These are phyloP conservation scores for Thamnophis elegans DNA, from an alignment of 2,797 vertebrate species.

Conservation along the genomic window DNA sequence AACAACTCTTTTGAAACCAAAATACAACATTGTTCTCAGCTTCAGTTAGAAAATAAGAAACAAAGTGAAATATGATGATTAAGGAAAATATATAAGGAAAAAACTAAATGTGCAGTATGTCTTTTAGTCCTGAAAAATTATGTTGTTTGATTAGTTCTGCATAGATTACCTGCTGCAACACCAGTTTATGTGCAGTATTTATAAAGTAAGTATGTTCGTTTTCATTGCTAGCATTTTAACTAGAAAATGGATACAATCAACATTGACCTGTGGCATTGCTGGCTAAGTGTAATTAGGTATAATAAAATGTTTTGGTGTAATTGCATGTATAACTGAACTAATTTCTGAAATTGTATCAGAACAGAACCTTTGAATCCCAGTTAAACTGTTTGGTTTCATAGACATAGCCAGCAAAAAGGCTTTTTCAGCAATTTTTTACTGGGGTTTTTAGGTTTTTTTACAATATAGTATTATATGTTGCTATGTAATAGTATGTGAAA, in stretches of 20 bases:
- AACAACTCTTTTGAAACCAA: neutral
- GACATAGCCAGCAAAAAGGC: fast-evolving
- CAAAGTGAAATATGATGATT: neutral
- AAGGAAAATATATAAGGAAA: neutral
- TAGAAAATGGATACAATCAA: neutral
- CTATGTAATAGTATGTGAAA: neutral
- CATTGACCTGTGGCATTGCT: neutral
- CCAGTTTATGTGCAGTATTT: neutral
- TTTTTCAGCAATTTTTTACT: fast-evolving
- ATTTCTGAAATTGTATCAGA: neutral
- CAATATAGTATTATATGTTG: neutral
- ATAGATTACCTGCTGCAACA: neutral
- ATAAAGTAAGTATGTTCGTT: neutral
- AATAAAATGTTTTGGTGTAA: neutral
- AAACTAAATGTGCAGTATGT: neutral
- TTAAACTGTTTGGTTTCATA: fast-evolving
- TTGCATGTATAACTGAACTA: neutral
- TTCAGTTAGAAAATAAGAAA: neutral
- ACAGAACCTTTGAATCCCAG: neutral
- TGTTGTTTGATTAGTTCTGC: neutral
- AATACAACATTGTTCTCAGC: neutral
- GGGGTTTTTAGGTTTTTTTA: neutral
- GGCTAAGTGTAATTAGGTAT: neutral
- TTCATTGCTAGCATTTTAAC: neutral
- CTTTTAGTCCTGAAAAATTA: neutral